Conservation (phyloP, 2,113 vertebrate genomes). For the Daubentonia madagascariensis region DNA sequence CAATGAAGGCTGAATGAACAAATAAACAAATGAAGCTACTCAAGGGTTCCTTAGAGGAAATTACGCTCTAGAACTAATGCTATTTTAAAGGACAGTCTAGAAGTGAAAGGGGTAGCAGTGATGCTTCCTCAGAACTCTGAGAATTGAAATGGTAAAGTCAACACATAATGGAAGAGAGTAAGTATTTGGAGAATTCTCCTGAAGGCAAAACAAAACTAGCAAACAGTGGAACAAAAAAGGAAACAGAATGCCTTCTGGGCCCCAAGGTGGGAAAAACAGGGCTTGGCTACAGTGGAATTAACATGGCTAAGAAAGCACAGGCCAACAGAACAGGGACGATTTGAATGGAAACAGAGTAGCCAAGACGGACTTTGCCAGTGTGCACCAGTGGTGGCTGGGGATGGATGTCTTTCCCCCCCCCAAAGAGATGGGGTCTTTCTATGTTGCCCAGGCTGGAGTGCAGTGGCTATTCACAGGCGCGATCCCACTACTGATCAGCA, state of each 20-base stretch:
- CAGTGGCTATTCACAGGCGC: no score
- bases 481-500: no score
- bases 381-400: background rate
- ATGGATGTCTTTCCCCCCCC: no score
- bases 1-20: background rate
- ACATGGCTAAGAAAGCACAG: background rate
- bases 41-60: background rate
- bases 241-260: background rate
- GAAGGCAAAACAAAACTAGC: background rate
- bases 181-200: background rate
- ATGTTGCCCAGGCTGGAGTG: no score
- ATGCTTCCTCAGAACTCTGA: background rate
- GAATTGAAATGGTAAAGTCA: background rate
- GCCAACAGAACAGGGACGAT: background rate
- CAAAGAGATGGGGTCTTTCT: no score
- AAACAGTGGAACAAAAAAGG: background rate
- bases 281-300: background rate
- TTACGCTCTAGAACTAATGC: background rate
- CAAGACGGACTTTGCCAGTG: background rate
- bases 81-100: background rate
- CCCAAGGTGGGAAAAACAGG: background rate
- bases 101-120: background rate
- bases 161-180: background rate
- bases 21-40: background rate
- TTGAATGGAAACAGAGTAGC: background rate